These are phyloP conservation scores for Eupithecia abbreviata DNA, from an alignment of 2,888 invertebrate species.

Conservation along the genomic window DNA sequence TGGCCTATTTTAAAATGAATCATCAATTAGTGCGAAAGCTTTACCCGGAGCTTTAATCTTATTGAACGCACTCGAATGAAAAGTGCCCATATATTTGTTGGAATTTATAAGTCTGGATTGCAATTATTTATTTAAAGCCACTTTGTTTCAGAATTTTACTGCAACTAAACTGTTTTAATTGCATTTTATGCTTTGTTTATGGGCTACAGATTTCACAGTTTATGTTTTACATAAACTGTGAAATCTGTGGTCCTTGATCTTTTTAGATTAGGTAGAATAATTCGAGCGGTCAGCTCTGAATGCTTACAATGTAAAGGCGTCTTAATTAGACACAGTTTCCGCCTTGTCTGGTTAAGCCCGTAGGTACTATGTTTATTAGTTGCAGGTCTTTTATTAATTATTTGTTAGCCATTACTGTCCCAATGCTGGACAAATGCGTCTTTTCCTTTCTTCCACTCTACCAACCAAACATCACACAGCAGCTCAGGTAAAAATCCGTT, in stretches of 20 bases:
- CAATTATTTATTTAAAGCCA: background rate
- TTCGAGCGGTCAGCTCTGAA: background rate
- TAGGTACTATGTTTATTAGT: no score
- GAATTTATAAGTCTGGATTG: background rate
- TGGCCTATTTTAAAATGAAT: background rate
- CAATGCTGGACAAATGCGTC: background rate
- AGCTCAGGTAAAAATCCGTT: background rate
- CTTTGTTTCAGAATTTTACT: background rate
- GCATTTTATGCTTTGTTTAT: background rate
- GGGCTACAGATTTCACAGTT: no score
- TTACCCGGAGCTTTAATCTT: background rate
- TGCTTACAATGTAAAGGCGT: background rate
- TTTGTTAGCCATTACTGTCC: background rate
- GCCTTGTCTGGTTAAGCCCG: background rate
- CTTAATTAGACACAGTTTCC: background rate
- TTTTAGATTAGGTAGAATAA: background rate
- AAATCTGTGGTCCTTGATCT: no score
- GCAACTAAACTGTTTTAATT: background rate
- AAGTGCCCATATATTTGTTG: background rate
- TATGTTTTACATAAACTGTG: background rate
- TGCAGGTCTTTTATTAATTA: background rate
- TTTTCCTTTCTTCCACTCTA: background rate
- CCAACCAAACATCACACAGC: no score
- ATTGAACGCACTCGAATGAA: constrained; percentile 4
- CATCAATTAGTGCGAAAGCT: constrained; percentile 6